Percentiles rank a stretch among this genome's conserved stretches.
phyloP scores from a whole-genome alignment of 2,797 vertebrate genomes.

The Syngnathus rostellatus region DNA sequence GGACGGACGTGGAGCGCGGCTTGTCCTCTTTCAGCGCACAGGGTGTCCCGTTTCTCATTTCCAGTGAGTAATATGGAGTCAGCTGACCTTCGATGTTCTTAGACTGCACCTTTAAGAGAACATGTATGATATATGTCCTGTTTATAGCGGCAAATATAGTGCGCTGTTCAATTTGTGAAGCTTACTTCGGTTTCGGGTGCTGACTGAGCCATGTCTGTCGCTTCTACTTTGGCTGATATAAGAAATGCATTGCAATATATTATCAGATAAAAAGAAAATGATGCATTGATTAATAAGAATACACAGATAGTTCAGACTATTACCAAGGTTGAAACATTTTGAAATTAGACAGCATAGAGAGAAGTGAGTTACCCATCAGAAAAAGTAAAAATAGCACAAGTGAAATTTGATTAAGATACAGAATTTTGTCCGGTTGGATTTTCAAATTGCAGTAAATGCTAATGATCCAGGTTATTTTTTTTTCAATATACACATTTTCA shows the following conservation, averaged over 20 bases:
- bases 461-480: neutral
- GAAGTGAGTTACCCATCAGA: neutral
- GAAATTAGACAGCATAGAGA: neutral
- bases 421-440: too few relatives aligned
- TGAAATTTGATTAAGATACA: too few relatives aligned
- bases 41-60: conserved; percentile 91
- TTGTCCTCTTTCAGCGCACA: conserved; percentile 84
- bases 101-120: conserved; percentile 72
- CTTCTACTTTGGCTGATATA: conserved; percentile 47
- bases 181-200: conserved; percentile 55
- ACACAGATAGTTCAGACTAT: neutral
- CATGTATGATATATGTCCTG: neutral
- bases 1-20: conserved; percentile 79
- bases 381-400: neutral
- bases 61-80: conserved; percentile 86
- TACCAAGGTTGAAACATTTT: neutral
- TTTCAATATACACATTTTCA: neutral
- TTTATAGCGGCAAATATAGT: neutral
- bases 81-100: conserved; percentile 98
- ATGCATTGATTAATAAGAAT: neutral
- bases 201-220: conserved; percentile 36
- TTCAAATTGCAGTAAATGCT: too few relatives aligned
- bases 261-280: neutral
- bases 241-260: neutral
- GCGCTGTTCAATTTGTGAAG: neutral